Conservation (phyloP, 2,113 vertebrate species). For the Pycnonotus jocosus region DNA sequence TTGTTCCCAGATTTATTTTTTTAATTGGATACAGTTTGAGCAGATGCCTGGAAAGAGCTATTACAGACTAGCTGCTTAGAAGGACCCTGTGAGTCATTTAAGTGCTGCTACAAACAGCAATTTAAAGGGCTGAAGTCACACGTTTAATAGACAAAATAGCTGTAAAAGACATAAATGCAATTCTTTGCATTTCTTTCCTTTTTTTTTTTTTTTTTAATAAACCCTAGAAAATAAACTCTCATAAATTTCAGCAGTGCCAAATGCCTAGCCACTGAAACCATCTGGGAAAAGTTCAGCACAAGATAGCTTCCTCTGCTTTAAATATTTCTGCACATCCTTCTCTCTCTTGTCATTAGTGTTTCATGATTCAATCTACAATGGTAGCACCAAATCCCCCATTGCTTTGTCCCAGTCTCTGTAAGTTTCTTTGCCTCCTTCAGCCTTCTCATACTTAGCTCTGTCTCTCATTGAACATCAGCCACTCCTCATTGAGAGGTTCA, state of each 20-base stretch:
- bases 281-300: not conserved
- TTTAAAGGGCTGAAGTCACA: not conserved
- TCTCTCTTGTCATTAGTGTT: not conserved
- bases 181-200: not conserved
- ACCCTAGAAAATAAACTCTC: not conserved
- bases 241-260: not conserved
- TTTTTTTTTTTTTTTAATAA: not conserved
- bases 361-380: not conserved
- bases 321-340: not conserved
- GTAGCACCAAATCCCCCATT: not conserved
- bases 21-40: not conserved
- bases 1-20: not conserved
- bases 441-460: not conserved
- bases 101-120: not conserved
- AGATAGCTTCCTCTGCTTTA: not conserved
- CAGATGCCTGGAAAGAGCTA: not conserved
- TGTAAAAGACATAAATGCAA: not conserved
- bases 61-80: not conserved
- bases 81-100: not conserved
- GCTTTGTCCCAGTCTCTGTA: not conserved
- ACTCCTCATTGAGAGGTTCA: not conserved
- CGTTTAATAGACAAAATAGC: not conserved
- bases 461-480: not conserved
- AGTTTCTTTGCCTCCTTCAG: not conserved
- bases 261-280: not conserved